Percentiles rank a stretch among this genome's conserved stretches.
Evolutionary conservation across 2,797 vertebrate species (phyloP).

Genomic region (Cheirogaleus major): DNA sequence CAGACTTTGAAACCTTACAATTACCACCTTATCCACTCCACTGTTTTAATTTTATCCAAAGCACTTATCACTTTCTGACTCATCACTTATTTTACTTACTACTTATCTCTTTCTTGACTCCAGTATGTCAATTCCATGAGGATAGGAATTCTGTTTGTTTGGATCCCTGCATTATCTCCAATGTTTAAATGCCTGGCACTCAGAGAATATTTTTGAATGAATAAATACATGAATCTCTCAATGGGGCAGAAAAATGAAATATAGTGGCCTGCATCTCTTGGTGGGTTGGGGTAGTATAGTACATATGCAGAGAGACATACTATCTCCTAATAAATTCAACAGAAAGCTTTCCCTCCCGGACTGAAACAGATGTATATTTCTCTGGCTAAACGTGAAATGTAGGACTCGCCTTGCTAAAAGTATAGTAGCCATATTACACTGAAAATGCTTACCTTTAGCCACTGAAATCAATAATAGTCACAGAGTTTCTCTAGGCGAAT

Average conservation of each 20-base stretch:
- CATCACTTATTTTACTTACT: neutral
- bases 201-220: neutral
- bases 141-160: neutral
- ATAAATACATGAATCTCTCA: neutral
- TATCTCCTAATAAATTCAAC: neutral
- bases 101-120: neutral
- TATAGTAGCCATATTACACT: neutral
- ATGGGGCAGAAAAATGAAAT: neutral
- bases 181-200: neutral
- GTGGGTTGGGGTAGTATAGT: neutral
- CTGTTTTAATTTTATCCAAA: neutral
- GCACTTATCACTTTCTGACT: neutral
- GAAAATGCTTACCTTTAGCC: neutral
- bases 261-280: neutral
- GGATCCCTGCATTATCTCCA: neutral
- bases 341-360: neutral
- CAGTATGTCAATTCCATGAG: neutral
- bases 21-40: neutral
- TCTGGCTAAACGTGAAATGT: neutral
- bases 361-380: neutral
- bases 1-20: neutral
- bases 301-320: neutral
- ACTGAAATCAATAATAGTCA: neutral
- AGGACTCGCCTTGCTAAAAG: neutral
- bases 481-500: neutral